Base-by-base conservation (phyloP, 2,113 vertebrate species). In the Oplegnathus fasciatus region DNA sequence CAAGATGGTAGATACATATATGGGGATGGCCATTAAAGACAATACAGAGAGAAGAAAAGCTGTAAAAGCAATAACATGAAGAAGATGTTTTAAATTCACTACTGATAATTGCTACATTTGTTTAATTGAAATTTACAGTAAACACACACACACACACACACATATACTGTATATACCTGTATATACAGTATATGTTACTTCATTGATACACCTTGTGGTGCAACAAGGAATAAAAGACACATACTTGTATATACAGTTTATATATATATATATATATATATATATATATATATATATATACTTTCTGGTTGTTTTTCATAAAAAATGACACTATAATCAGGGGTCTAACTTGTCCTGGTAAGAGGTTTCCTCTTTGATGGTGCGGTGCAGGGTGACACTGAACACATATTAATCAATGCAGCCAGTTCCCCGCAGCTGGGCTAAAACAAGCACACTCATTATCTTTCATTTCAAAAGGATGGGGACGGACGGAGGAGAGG, bases 381-480 rank as follows among this genome's bases (percentile, higher is more conserved):
- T 46, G 69, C 30, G 8, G 46, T 62, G 82, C 73, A 81, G 74
- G 84, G 75, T 80, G 89, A 88, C 84, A 86, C 86, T 80, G 78
- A 90, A 77, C 81, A 88, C 90, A 93, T 91, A 92, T 81, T 92
- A 91, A 94, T 94, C 89, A 91, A 87, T 88, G 76, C 77, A 75
- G 68, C 61, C 81, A 57, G 61, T 80, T 85, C 86, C 67, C 82
- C 50, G 87, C 92, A 92, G 92, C 93, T 93, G 93, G 90, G 71
- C 81, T 84, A 74, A 89, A 92, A 94, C 92, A 93, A 92, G 89
- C 76, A 40, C 60, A 30, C 87, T 92, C 91, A 91, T 90, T 94
- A 94, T 93, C 83, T 90, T 87, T 86, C 85, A 88, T 93, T 90
- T 92, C 91, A 88, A 92, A 93, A 91, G 88, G 89, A 87, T 78